phyloP scores from a whole-genome alignment of 1,140 invertebrate species.

The Orchesella cincta region DNA sequence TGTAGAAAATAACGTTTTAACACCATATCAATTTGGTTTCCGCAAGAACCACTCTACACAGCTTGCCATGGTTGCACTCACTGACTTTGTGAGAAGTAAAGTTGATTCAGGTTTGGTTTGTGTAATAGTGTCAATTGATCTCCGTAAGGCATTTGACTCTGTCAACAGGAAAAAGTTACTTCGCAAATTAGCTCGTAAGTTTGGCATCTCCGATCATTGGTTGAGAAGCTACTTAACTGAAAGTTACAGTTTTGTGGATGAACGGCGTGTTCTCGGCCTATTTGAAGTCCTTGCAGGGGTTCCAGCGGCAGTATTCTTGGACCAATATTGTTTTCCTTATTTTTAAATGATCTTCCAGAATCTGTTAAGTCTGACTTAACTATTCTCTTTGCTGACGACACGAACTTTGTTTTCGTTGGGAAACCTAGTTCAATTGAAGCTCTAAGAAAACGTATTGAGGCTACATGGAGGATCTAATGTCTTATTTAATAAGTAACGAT shows the following conservation, averaged over 20 bases:
- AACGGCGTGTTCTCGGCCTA: neutral
- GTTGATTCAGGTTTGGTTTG: neutral
- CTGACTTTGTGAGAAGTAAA: neutral
- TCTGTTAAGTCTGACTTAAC: neutral
- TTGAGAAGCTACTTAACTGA: neutral
- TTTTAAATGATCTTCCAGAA: neutral
- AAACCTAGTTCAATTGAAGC: neutral
- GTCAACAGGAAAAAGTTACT: neutral
- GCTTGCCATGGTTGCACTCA: neutral
- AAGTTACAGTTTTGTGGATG: neutral
- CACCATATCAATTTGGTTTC: neutral
- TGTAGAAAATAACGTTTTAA: neutral
- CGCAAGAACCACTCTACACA: neutral
- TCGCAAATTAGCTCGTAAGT: neutral
- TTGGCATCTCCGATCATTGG: neutral
- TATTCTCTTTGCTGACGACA: neutral
- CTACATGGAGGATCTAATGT: neutral
- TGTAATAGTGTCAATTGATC: neutral
- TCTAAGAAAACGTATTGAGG: neutral
- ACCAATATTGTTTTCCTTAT: conserved; percentile 5
- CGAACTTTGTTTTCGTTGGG: neutral
- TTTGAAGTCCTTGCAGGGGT: neutral
- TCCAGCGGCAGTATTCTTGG: conserved; percentile 16
- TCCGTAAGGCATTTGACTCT: neutral
- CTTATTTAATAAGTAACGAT: neutral